phyloP scores from a whole-genome alignment of 2,888 invertebrate species.

The Seira ritae region DNA sequence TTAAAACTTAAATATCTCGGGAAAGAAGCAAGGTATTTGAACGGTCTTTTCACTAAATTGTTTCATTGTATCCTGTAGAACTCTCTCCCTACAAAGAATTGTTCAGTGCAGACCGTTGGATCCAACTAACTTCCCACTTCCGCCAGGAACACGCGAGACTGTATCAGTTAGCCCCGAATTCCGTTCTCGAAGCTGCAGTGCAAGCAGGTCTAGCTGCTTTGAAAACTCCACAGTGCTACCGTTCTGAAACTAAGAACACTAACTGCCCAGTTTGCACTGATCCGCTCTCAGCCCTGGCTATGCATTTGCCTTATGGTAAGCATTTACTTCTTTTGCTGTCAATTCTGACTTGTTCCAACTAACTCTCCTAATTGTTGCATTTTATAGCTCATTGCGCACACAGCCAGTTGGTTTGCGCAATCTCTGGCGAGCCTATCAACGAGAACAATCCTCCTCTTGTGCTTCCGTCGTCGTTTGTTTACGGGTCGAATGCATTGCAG shows the following conservation, averaged over 20 bases:
- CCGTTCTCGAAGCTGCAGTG: slow-evolving; percentile 92
- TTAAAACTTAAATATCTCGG: slow-evolving; percentile 11
- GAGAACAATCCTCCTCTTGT: slow-evolving; percentile 99
- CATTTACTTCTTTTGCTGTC: too few species aligned
- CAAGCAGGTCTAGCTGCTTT: slow-evolving; percentile 96
- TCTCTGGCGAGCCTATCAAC: slow-evolving; percentile 93
- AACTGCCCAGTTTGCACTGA: slow-evolving; percentile 96
- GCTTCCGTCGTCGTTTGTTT: slow-evolving; percentile 98
- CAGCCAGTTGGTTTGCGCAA: slow-evolving; percentile 93
- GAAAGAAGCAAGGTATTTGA: not conserved
- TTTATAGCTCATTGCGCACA: slow-evolving; percentile 99
- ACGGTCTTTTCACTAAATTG: slow-evolving; percentile 14
- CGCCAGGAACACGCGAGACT: slow-evolving; percentile 94
- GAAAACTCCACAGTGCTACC: slow-evolving; percentile 86
- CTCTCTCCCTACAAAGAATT: slow-evolving; percentile 77
- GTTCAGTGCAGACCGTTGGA: slow-evolving; percentile 85
- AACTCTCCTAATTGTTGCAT: too few species aligned
- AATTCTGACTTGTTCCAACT: too few species aligned
- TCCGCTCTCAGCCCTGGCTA: slow-evolving; percentile 90
- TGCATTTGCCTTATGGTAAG: slow-evolving; percentile 86
- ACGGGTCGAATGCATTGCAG: slow-evolving; percentile 93
- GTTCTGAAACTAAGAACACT: slow-evolving; percentile 81
- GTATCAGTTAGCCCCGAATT: slow-evolving; percentile 93
- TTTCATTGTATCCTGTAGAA: too few species aligned
- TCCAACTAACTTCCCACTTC: slow-evolving; percentile 90